Base-by-base conservation (phyloP, 2,113 vertebrate genomes). In the Poeciliopsis turrubarensis region DNA sequence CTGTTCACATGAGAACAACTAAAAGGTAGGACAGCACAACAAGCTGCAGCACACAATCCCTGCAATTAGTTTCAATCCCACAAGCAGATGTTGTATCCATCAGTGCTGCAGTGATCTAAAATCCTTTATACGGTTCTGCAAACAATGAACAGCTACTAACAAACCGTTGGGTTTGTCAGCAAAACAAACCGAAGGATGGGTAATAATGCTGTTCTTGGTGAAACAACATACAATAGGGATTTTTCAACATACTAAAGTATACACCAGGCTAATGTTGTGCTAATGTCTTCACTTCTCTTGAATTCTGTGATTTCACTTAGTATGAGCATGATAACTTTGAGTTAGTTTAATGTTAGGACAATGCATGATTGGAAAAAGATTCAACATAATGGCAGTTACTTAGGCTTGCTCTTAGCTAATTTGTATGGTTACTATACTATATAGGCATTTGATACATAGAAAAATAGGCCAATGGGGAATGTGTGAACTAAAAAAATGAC, bases 1-100 rank as follows among this genome's bases (percentile, higher is more conserved):
- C 7, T 80, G 80, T 85, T 86, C 61, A 70, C 79, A 81, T 78
- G 25, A 84, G 87, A 88, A 85, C 81, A 84, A 61, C 68, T n/a
- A 10, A 61, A 80, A 71, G 69, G 77, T 86, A 74, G 71, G 72
- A 39, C 31, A 61, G 80, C 77, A 82, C 78, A 60, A n/a, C 41
- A 51, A 22, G 54, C 57, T 60, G 17, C 44, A 68, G 17, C 78
- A 81, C 65, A 30, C 29, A 80, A 41, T 61, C 19, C 27, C 51
- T 39, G 47, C 25, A 17, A 67, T 76, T 65, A 75, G 34, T 74
- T 79, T 72, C 70, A 68, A 15, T 64, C 68, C 34, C 37, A 39
- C 44, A 41, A 34, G 41, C 39, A 60, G 73, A 31, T 15, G 19
- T 30, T n/a, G 8, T 39, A 84, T 79, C 51, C 64, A 80, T 75